Evolutionary conservation across 1,140 invertebrate species (phyloP).

Genomic region (Aphis gossypii): DNA sequence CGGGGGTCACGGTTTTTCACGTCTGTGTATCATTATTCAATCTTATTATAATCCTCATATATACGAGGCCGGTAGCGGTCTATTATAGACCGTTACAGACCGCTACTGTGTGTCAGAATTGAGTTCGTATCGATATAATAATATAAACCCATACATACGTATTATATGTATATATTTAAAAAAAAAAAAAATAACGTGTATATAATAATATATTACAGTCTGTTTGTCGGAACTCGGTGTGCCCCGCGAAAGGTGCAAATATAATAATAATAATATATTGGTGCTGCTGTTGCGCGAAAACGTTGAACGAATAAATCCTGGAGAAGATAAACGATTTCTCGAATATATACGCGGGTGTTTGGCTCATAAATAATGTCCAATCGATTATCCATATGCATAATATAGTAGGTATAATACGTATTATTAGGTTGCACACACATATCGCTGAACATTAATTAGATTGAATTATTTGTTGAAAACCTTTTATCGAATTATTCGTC

Average conservation of each 20-base stretch:
- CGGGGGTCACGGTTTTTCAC: slow-evolving; percentile 3
- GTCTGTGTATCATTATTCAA: not conserved
- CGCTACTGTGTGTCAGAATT: not conserved
- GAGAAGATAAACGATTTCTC: not conserved
- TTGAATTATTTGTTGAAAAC: slow-evolving; percentile 18
- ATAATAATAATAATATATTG: not conserved
- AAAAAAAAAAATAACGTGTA: too few species aligned
- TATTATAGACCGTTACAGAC: not conserved
- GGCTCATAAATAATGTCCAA: not conserved
- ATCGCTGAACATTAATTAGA: not conserved
- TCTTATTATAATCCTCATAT: not conserved
- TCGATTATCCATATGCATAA: not conserved
- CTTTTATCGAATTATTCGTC: not conserved
- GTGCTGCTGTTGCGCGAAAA: not conserved
- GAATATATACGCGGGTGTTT: not conserved
- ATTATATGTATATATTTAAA: not conserved
- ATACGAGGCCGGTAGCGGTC: not conserved
- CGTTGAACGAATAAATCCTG: not conserved
- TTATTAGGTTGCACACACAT: not conserved
- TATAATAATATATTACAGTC: not conserved
- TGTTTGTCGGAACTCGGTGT: not conserved
- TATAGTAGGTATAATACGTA: not conserved
- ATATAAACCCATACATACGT: not conserved
- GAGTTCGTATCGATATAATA: not conserved
- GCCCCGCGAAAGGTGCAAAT: not conserved